Conservation (phyloP, 2,113 vertebrate genomes). For the Mirounga angustirostris region DNA sequence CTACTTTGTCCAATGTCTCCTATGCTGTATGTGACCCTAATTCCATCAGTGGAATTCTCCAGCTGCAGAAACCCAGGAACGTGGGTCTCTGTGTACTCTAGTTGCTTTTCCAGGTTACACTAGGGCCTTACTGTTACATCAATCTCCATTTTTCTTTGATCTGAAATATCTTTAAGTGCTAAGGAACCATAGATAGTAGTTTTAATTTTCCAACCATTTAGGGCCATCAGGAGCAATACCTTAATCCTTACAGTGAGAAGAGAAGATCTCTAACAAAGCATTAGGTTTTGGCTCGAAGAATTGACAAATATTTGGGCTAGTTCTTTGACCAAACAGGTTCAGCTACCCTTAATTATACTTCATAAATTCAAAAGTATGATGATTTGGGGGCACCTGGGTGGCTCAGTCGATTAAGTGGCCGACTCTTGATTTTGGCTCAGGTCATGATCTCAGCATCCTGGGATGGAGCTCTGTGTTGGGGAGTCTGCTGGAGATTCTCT, state of each 20-base stretch:
- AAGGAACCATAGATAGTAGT: background rate
- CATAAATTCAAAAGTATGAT: constrained; percentile 21
- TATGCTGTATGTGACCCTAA: background rate
- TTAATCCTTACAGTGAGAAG: background rate
- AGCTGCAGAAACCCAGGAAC: background rate
- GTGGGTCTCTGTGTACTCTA: background rate
- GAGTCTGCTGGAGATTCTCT: background rate
- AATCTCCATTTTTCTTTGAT: constrained; percentile 16
- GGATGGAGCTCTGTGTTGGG: background rate
- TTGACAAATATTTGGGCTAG: background rate
- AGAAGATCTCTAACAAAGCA: background rate
- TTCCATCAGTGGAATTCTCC: background rate
- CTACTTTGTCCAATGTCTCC: background rate
- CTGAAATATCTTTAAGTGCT: background rate
- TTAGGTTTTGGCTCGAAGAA: constrained; percentile 34
- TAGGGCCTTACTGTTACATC: background rate
- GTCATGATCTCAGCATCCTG: background rate
- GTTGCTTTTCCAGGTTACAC: background rate
- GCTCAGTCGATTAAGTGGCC: background rate
- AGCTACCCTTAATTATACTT: constrained; percentile 32
- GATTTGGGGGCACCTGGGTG: background rate
- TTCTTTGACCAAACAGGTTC: constrained; percentile 58
- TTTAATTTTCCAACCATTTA: constrained; percentile 44
- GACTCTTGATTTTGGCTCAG: background rate
- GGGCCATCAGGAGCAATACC: background rate